These are phyloP conservation scores for Habrosyne pyritoides DNA, from an alignment of 2,888 invertebrate genomes.

Conservation along the genomic window DNA sequence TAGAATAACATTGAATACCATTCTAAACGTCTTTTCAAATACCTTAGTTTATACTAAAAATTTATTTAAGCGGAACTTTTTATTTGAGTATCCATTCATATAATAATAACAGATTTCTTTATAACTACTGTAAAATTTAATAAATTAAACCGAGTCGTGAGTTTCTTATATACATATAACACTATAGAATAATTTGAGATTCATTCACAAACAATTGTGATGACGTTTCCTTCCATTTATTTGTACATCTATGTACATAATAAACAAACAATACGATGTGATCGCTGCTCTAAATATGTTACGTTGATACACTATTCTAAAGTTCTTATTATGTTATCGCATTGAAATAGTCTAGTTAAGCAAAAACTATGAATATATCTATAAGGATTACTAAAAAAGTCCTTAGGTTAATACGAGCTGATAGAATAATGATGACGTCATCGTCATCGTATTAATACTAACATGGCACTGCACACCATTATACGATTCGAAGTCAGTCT, in stretches of 20 bases:
- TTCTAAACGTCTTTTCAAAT: constrained; percentile 53
- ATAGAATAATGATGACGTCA: constrained; percentile 46
- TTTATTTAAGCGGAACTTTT: constrained; percentile 57
- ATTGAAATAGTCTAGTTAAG: constrained; percentile 42
- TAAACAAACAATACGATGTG: constrained; percentile 50
- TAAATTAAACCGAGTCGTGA: constrained; percentile 63
- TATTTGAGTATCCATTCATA: constrained; percentile 54
- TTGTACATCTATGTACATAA: constrained; percentile 55
- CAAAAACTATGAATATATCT: constrained; percentile 48
- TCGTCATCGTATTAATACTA: constrained; percentile 66
- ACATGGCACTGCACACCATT: constrained; percentile 80
- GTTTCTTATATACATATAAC: constrained; percentile 61
- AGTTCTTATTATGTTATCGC: constrained; percentile 36
- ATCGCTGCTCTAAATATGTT: constrained; percentile 45
- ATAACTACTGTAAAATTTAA: constrained; percentile 58
- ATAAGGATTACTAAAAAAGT: constrained; percentile 47
- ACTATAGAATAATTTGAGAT: constrained; percentile 64
- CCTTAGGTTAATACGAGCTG: constrained; percentile 60
- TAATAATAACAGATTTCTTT: constrained; percentile 49
- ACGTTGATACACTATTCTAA: constrained; percentile 28
- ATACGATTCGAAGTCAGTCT: constrained; percentile 76
- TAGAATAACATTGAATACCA: constrained; percentile 66
- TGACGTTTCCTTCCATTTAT: constrained; percentile 51
- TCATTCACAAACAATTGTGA: constrained; percentile 58
- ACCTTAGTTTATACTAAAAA: constrained; percentile 33